Evolutionary conservation across 2,888 invertebrate species (phyloP).

Genomic region (Chirona hameri): DNA sequence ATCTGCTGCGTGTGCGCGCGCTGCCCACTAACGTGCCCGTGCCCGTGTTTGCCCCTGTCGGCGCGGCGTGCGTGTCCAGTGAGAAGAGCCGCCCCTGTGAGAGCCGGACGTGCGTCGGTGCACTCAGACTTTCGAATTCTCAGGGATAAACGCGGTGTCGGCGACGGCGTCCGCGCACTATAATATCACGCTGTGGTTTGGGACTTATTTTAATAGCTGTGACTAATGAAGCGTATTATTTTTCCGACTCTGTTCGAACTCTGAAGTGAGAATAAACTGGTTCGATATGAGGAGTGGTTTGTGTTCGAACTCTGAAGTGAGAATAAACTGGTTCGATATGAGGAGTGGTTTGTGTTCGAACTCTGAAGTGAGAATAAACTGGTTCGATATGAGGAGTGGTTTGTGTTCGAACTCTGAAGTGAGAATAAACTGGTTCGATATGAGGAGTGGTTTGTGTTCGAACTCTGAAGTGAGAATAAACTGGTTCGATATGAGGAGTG

Average conservation of each 20-base stretch:
- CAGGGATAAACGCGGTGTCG: background rate
- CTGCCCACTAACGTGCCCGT: background rate
- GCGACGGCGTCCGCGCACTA: background rate
- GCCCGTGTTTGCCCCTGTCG: no score
- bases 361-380: background rate
- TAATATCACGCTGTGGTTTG: conserved; percentile 27
- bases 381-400: background rate
- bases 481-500: background rate
- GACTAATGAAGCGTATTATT: conserved; percentile 27
- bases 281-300: background rate
- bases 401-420: background rate
- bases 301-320: background rate
- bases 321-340: background rate
- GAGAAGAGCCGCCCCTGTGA: background rate
- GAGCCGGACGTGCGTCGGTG: background rate
- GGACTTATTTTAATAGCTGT: conserved; percentile 29
- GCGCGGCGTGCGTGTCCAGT: no score
- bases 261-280: conserved; percentile 13
- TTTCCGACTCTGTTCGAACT: conserved; percentile 5
- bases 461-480: background rate
- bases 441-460: background rate
- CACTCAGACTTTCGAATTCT: conserved; percentile 25
- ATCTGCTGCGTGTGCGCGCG: background rate
- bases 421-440: background rate
- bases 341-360: no score